Evolutionary conservation across 2,797 vertebrate genomes (phyloP), one percentile per base, ranked within the genome.

Genomic region (Toxotes lorentzi): DNA sequence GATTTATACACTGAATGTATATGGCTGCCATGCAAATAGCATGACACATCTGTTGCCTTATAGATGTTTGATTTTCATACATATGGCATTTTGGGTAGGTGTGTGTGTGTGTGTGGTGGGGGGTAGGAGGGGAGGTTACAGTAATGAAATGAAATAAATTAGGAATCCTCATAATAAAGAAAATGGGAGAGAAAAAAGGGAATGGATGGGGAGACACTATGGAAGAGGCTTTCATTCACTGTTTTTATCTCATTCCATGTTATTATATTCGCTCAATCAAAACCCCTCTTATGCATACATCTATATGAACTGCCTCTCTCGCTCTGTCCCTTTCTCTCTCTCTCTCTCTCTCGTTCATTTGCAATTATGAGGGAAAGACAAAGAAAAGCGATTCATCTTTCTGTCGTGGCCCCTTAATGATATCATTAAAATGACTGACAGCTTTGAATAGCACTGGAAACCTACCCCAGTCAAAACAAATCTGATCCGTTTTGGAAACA

Each of bases 381-480:
- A 94, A 94, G 92, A 92, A 89, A 93, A 91, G 92, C 74, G 83
- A 94, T 95, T 95, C 93, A 94, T 95, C 95, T 95, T 92, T 80
- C 93, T 92, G 92, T 92, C 92, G 89, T 66, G 68, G 89, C 91
- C 89, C 88, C 90, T 94, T 95, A 95, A 95, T 94, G 93, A 93
- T 89, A 94, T 95, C 94, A 95, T 95, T 96, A 95, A 94, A 94
- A 94, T 95, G 95, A 96, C 86, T 94, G 95, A 95, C 95, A 96
- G 94, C 93, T 90, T 89, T 92, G 91, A 93, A 91, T 88, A 88
- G 90, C 89, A 76, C 85, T 88, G 92, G 88, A 88, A 95, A 93
- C 89, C 92, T 85, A 92, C 82, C 88, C 91, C 89, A 93, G 93
- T 94, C 93, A 93, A 94, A 93, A 94, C 94, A 95, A 94, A 95